Evolutionary conservation across 2,113 vertebrate species (phyloP).

Genomic region (Hippocampus guttulatus): DNA sequence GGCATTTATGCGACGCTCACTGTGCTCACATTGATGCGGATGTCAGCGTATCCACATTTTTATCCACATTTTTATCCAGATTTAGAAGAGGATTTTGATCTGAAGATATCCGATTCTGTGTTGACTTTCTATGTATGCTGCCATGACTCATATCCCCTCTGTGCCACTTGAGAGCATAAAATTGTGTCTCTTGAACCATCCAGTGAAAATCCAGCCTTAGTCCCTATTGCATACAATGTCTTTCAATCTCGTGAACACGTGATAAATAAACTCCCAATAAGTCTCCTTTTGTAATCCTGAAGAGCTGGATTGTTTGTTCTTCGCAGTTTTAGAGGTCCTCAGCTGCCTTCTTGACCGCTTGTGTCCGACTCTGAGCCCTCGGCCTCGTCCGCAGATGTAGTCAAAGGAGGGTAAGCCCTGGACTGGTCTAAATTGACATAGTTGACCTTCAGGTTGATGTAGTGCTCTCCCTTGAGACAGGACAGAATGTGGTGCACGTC

Average conservation of each 20-base stretch:
- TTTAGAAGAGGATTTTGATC: neutral
- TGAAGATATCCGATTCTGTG: too few species aligned
- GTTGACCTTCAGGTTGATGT: constrained; percentile 82
- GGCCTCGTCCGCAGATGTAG: constrained; percentile 57
- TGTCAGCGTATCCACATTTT: neutral
- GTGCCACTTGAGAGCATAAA: neutral
- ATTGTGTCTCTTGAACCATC: neutral
- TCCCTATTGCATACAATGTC: neutral
- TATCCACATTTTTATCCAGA: neutral
- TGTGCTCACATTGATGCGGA: too few species aligned
- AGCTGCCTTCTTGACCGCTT: constrained; percentile 35
- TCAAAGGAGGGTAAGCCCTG: constrained; percentile 62
- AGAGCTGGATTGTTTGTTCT: neutral
- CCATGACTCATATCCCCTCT: neutral
- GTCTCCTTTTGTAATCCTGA: neutral
- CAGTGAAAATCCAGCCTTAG: neutral
- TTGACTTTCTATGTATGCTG: neutral
- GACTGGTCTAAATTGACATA: constrained; percentile 82
- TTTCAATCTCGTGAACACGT: neutral
- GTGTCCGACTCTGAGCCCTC: constrained; percentile 54
- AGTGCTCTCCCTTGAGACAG: constrained; percentile 80
- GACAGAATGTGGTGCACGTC: constrained; percentile 75
- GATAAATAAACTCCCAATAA: constrained; percentile 3
- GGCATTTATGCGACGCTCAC: too few species aligned
- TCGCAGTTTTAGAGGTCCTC: constrained; percentile 23